These are phyloP conservation scores for Apteryx mantelli DNA, from an alignment of 2,113 vertebrate genomes.

Conservation along the genomic window DNA sequence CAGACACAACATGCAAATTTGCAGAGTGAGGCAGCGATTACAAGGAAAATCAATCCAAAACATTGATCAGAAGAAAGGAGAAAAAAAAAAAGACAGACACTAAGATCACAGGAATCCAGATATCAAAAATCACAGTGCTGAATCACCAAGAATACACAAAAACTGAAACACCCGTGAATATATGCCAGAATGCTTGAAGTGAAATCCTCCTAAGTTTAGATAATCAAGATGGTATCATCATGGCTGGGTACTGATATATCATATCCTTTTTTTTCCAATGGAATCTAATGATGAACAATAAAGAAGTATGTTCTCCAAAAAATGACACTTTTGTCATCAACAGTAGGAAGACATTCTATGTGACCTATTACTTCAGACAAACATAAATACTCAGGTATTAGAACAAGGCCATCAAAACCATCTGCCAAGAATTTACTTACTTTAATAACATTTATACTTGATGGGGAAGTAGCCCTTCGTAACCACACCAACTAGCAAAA, in stretches of 20 bases:
- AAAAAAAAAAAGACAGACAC: neutral
- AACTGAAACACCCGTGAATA: neutral
- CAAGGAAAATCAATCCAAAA: neutral
- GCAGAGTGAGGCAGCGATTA: neutral
- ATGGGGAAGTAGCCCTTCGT: neutral
- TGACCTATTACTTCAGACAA: neutral
- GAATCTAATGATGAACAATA: neutral
- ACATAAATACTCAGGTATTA: neutral
- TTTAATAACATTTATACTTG: neutral
- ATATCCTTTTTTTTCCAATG: neutral
- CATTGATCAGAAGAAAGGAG: neutral
- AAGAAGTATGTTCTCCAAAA: neutral
- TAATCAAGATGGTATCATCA: neutral
- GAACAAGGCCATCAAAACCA: neutral
- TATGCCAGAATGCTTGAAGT: neutral
- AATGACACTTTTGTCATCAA: neutral
- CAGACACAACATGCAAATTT: neutral
- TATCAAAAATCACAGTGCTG: neutral
- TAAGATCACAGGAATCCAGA: neutral
- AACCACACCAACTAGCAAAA: rapidly evolving
- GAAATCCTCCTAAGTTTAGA: neutral
- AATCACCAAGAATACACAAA: neutral
- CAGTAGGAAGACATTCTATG: neutral
- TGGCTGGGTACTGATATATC: neutral
- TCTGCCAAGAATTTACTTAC: no score